These are phyloP conservation scores for Drosophila prolongata DNA, from an alignment of 2,888 invertebrate species.

Conservation along the genomic window DNA sequence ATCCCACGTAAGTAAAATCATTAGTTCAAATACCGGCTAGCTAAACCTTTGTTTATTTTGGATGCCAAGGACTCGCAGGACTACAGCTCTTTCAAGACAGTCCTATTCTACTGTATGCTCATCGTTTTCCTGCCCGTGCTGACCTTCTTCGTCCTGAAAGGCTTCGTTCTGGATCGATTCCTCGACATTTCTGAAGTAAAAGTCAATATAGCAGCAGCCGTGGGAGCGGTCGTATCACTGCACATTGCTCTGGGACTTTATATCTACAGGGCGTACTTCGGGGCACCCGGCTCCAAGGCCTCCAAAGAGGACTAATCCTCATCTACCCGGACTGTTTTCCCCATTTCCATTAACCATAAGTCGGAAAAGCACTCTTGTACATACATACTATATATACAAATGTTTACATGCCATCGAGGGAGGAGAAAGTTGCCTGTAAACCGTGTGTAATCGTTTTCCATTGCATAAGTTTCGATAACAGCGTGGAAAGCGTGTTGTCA, in stretches of 20 bases:
- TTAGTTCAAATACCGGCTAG: constrained; percentile 44
- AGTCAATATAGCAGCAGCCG: constrained; percentile 92
- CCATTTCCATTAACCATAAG: constrained; percentile 56
- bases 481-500: constrained; percentile 41
- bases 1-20: constrained; percentile 54
- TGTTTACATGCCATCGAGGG: constrained; percentile 30
- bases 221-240: constrained; percentile 90
- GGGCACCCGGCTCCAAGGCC: constrained; percentile 38
- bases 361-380: constrained; percentile 34
- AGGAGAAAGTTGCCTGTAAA: constrained; percentile 45
- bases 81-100: constrained; percentile 90
- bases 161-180: constrained; percentile 89
- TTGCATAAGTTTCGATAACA: constrained; percentile 69
- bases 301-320: constrained; percentile 55
- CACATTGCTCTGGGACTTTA: constrained; percentile 92
- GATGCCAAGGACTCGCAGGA: constrained; percentile 85
- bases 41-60: constrained; percentile 22
- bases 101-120: constrained; percentile 90
- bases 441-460: constrained; percentile 49
- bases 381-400: constrained; percentile 22
- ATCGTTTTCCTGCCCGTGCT: constrained; percentile 91
- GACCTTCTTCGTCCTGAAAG: constrained; percentile 90
- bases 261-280: constrained; percentile 91
- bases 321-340: constrained; percentile 23
- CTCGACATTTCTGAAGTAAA: constrained; percentile 86